phyloP scores from a whole-genome alignment of 2,888 invertebrate species.

The Sesamia inferens region DNA sequence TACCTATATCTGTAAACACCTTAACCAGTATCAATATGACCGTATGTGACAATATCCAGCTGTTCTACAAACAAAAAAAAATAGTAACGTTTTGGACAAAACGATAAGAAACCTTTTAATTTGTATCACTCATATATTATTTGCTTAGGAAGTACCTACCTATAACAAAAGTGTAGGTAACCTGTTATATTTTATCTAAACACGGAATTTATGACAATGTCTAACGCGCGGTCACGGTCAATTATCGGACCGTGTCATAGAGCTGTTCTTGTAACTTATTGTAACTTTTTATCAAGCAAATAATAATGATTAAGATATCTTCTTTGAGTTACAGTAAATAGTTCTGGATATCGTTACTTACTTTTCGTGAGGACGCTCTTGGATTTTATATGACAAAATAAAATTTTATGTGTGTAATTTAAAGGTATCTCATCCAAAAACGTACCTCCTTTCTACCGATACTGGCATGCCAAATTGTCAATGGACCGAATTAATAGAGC shows the following conservation, averaged over 20 bases:
- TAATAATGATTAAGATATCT: constrained; percentile 60
- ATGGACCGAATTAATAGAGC: neutral
- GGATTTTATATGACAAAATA: constrained; percentile 10
- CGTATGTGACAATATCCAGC: too few relatives aligned
- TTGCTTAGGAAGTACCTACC: constrained; percentile 45
- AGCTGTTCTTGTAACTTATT: constrained; percentile 64
- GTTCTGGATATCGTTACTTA: constrained; percentile 27
- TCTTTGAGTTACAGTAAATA: constrained; percentile 36
- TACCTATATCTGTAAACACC: too few relatives aligned
- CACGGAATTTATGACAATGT: constrained; percentile 69
- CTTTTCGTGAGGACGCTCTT: constrained; percentile 32
- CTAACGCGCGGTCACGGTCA: constrained; percentile 72
- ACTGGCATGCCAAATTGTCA: neutral
- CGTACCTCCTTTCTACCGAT: neutral
- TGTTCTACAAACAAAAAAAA: too few relatives aligned
- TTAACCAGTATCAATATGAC: too few relatives aligned
- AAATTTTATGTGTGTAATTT: neutral
- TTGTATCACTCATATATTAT: constrained; percentile 5
- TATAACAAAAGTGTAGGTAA: constrained; percentile 47
- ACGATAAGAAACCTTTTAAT: too few relatives aligned
- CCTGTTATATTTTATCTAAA: constrained; percentile 63
- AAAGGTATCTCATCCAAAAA: neutral
- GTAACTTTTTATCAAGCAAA: constrained; percentile 65
- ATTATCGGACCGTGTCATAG: constrained; percentile 72
- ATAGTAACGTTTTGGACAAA: too few relatives aligned